Conservation (phyloP, 2,797 vertebrate species). For the Diglossa cyanea region DNA sequence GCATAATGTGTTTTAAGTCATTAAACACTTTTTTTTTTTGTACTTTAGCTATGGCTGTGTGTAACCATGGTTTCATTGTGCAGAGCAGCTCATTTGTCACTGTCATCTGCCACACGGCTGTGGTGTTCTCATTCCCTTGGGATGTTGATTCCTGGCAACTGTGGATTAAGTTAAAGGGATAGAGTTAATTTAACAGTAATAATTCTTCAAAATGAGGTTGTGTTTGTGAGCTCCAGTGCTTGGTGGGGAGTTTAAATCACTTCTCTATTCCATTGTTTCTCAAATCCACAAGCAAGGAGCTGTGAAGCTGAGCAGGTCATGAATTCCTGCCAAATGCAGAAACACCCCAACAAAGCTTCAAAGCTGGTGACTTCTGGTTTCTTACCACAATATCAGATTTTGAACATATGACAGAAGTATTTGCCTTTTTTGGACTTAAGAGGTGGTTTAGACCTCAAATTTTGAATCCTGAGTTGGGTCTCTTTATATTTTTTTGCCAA, state of each 20-base stretch:
- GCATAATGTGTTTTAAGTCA: background rate
- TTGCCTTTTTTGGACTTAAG: background rate
- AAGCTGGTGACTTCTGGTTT: background rate
- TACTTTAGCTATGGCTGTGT: background rate
- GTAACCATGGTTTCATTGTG: constrained; percentile 10
- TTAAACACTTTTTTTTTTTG: background rate
- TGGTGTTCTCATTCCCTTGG: background rate
- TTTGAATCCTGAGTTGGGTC: background rate
- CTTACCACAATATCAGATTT: background rate
- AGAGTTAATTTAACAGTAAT: background rate
- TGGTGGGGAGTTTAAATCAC: background rate
- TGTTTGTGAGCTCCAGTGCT: background rate
- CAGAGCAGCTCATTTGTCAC: background rate
- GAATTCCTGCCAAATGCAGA: background rate
- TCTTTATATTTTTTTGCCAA: background rate
- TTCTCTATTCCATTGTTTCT: background rate
- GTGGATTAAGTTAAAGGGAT: background rate
- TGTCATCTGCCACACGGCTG: background rate
- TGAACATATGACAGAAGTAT: background rate
- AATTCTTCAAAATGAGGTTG: background rate
- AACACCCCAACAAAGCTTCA: background rate
- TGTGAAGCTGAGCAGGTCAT: background rate
- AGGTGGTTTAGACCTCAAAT: background rate
- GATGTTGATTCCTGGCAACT: background rate
- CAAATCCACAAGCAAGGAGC: background rate